phyloP scores from a whole-genome alignment of 2,113 vertebrate genomes.

The Hemibagrus wyckioides region DNA sequence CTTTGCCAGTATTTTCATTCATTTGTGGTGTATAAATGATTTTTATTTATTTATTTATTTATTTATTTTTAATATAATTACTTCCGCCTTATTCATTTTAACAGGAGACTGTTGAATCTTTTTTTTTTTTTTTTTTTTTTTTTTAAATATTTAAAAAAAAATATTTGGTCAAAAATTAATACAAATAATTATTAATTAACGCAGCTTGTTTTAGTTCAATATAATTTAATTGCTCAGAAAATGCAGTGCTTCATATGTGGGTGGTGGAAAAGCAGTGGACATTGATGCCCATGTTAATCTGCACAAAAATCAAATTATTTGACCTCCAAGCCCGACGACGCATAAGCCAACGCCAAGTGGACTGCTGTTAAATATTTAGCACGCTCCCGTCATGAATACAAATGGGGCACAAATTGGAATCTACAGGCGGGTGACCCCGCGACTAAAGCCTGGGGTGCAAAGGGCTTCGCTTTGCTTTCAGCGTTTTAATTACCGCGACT shows the following conservation, averaged over 20 bases:
- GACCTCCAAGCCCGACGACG: constrained; percentile 85
- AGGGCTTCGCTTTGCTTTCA: constrained; percentile 85
- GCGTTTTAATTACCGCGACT: constrained; percentile 93
- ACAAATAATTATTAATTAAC: constrained; percentile 61
- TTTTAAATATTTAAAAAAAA: constrained; percentile 61
- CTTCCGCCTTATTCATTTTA: constrained; percentile 7
- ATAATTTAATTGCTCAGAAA: constrained; percentile 66
- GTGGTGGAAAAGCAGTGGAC: constrained; percentile 78
- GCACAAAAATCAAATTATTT: constrained; percentile 96
- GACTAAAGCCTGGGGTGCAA: constrained; percentile 82
- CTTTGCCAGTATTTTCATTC: constrained; percentile 40
- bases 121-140: neutral
- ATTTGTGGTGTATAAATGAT: constrained; percentile 58
- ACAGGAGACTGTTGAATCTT: neutral
- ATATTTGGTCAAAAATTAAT: neutral
- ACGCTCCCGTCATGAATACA: constrained; percentile 95
- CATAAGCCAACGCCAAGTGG: constrained; percentile 88
- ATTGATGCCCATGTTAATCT: constrained; percentile 91
- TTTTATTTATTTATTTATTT: neutral
- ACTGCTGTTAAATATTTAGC: constrained; percentile 96
- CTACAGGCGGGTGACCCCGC: constrained; percentile 95
- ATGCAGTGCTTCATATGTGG: constrained; percentile 70
- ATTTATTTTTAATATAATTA: neutral
- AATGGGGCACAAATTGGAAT: constrained; percentile 97
- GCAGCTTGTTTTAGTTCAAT: constrained; percentile 61